Base-by-base conservation (phyloP, 2,888 invertebrate species). In the Carterocephalus palaemon region DNA sequence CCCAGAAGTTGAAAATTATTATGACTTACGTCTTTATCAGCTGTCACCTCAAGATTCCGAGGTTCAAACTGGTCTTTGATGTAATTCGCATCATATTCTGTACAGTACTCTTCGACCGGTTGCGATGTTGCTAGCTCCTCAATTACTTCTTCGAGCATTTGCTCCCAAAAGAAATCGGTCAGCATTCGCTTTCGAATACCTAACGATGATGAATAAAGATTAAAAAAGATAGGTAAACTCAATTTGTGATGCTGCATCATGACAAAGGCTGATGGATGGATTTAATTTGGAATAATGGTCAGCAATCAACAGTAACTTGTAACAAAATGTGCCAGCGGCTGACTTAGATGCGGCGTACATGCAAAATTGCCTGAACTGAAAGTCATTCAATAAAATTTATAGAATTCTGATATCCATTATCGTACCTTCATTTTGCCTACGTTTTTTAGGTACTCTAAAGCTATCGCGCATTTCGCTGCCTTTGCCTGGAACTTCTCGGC, bases 131-230 rank as follows among this genome's bases (percentile, higher is more conserved):
- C 72, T 28, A 87, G 32, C 50, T 87, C 87, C n/a, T 81, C 77
- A 1, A 87, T 75, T 1, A 83, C 80, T 63, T 87, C 87, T n/a
- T 80, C 79, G 23, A 86, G 55, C 83, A 85, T 85, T 75, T 86
- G 81, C 53, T 83, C 85, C 85, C 84, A 86, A 56, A 81, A 85
- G 58, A 84, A 85, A 50, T 87, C 78, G 0, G 75, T 81, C 7
- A 87, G 56, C 80, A 86, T 75, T 13, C 75, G 67, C 52, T 72
- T 81, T 7, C 88, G 80, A 36, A 83, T 69, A 41, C 88, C 87
- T 84, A n/a, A n/a, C n/a, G n/a, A n/a, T n/a, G n/a, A n/a, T n/a
- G n/a, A n/a, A n/a, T n/a, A n/a, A n/a, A 9, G 31, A 46, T n/a
- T n/a, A n/a, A n/a, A n/a, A n/a, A n/a, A n/a, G n/a, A n/a, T n/a